Percentiles rank a stretch among this genome's conserved stretches.
These are phyloP conservation scores for Dimorphilus gyrociliatus DNA, from an alignment of 2,888 invertebrate genomes.

Conservation along the genomic window DNA sequence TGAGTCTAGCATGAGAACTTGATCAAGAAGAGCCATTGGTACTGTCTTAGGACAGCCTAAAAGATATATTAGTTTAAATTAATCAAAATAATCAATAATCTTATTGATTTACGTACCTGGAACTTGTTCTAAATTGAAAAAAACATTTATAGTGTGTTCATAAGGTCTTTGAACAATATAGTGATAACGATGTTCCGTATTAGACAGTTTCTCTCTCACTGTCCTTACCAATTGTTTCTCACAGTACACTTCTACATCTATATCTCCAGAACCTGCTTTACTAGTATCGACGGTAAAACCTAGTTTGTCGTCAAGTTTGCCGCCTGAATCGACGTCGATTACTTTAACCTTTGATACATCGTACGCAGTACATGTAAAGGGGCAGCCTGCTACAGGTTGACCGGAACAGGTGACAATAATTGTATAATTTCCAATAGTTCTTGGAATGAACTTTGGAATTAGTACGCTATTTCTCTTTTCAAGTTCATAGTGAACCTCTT, in stretches of 20 bases:
- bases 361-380: slow-evolving; percentile 82
- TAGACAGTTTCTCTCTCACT: slow-evolving; percentile 68
- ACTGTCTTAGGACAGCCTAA: no score
- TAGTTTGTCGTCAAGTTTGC: slow-evolving; percentile 22
- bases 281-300: slow-evolving; percentile 60
- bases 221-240: slow-evolving; percentile 59
- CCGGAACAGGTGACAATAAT: slow-evolving; percentile 86
- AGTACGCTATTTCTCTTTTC: no score
- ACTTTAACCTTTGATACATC: slow-evolving; percentile 69
- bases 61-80: no score
- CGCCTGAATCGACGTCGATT: slow-evolving; percentile 24
- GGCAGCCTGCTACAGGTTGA: slow-evolving; percentile 68
- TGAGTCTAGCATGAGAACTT: no score
- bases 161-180: slow-evolving; percentile 74
- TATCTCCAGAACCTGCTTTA: slow-evolving; percentile 73
- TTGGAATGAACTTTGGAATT: slow-evolving; percentile 69
- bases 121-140: slow-evolving; percentile 43
- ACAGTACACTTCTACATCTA: slow-evolving; percentile 37
- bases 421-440: slow-evolving; percentile 67
- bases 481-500: no score
- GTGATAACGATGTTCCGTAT: slow-evolving; percentile 53
- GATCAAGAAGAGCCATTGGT: no score
- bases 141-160: slow-evolving; percentile 68
- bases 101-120: slow-evolving; percentile 29
- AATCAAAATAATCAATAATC: no score